These are phyloP conservation scores for Pseudomyrmex dendroicus DNA, from an alignment of 1,140 invertebrate genomes.

Conservation along the genomic window DNA sequence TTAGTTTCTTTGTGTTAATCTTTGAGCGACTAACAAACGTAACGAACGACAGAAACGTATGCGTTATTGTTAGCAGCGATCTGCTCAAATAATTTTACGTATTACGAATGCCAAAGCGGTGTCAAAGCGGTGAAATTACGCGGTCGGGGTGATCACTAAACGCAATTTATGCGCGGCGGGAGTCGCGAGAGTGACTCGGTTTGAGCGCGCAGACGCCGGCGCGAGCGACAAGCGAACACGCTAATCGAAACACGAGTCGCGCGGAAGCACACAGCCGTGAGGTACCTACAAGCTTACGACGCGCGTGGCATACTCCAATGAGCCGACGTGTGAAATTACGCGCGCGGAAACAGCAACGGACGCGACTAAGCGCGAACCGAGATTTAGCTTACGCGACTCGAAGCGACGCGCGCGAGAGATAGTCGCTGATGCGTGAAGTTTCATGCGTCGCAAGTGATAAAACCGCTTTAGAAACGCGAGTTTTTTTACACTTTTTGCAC, in stretches of 20 bases:
- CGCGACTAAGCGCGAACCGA: conserved; percentile 10
- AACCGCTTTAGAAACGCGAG: not conserved
- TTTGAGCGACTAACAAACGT: not conserved
- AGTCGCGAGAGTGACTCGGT: not conserved
- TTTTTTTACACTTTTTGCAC: not conserved
- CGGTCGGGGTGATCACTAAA: not conserved
- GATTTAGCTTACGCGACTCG: not conserved
- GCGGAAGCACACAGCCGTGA: not conserved
- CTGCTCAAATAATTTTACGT: not conserved
- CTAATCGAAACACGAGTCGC: not conserved
- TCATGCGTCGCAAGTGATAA: conserved; percentile 16
- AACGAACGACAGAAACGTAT: not conserved
- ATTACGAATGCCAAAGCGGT: not conserved
- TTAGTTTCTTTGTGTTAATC: not conserved
- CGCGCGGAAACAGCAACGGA: not conserved
- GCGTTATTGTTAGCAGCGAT: not conserved
- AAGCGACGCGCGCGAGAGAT: not conserved
- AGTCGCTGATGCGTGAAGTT: conserved; percentile 1
- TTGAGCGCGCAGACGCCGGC: not conserved
- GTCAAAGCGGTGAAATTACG: not conserved
- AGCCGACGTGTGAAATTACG: conserved; percentile 32
- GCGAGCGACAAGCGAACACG: not conserved
- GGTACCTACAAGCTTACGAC: not conserved
- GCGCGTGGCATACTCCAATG: conserved; percentile 1
- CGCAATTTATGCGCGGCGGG: not conserved